Percentiles rank a stretch among this genome's conserved stretches.
Evolutionary conservation across 37 sponge, comb jelly and placozoan genomes (phyloP).

Genomic region (Eunapius fragilis): DNA sequence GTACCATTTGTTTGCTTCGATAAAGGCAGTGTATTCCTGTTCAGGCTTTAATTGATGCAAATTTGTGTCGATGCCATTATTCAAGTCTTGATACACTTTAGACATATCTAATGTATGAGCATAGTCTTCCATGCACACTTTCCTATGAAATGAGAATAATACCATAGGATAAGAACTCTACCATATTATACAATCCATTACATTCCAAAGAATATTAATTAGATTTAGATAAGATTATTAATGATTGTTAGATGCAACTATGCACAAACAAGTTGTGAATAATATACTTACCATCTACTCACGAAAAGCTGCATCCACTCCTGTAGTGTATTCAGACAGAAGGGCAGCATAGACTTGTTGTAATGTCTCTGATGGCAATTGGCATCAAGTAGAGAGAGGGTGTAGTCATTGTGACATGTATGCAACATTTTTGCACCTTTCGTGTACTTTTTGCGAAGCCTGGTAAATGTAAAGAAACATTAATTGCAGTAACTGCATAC

Average conservation of each 20-base stretch:
- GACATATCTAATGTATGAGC: conserved; percentile 21
- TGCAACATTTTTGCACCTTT: conserved; percentile 43
- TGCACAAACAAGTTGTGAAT: not conserved
- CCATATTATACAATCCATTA: too few species aligned
- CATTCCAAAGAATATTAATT: too few species aligned
- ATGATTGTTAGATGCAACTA: too few species aligned
- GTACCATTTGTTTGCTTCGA: conserved; percentile 55
- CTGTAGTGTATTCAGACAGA: conserved; percentile 68
- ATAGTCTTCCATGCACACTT: conserved; percentile 42
- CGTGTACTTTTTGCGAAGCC: conserved; percentile 52
- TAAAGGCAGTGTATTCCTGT: conserved; percentile 60
- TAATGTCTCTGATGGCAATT: conserved; percentile 57
- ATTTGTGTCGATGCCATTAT: conserved; percentile 1
- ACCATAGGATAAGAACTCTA: too few species aligned
- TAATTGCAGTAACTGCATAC: too few species aligned
- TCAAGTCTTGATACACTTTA: conserved; percentile 41
- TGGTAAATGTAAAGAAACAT: not conserved
- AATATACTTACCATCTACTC: conserved; percentile 50
- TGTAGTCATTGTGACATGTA: conserved; percentile 74
- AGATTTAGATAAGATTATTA: too few species aligned
- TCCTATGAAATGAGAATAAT: conserved; percentile 45
- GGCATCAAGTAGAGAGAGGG: conserved; percentile 64
- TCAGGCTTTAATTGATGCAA: conserved; percentile 39
- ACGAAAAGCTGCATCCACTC: conserved; percentile 64
- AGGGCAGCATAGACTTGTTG: conserved; percentile 38